Evolutionary conservation across 64 coral and sea anemone species (phyloP), one percentile per base, ranked within the genome.

Genomic region (Anthopleura sola): DNA sequence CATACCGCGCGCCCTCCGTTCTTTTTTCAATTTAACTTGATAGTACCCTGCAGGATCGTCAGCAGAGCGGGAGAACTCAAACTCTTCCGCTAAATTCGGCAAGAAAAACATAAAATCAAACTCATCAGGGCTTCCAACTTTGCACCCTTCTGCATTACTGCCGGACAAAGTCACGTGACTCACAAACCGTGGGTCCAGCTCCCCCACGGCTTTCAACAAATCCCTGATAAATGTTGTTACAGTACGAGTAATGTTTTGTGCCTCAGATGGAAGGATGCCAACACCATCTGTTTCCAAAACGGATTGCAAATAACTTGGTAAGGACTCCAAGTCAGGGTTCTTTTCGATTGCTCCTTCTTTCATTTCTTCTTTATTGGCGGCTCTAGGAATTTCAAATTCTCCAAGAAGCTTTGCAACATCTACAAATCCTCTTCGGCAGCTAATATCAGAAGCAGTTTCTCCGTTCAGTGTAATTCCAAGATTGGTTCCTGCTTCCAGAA

Each of bases 61-160:
- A 51, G 85, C 36, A 20, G 64, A 75, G 31, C 75, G 37, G 39
- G 49, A 44, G 36, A 28, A 74, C 44, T 44, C 85, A 75, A 75
- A 86, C 64, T 86, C 54, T 48, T 50, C 31, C 32, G 85, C 85
- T 86, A 86, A 86, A 76, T 68, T 75, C 46, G 85, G 37, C 85
- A 86, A 86, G 62, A 51, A 75, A 14, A 86, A 86, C 85, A 86
- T 86, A 36, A 86, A 86, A 58, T 86, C 85, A 68, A 86, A 86
- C 44, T 86, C 85, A 75, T 86, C 68, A 68, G 85, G 85, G 24
- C 75, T 74, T 76, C 85, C 85, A 9, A 86, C 85, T 33, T 86
- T 86, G 53, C 85, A 86, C 24, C 28, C 49, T 86, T 86, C 85
- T 68, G 85, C 85, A 75, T 34, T 86, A 75, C 85, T 86, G 21